Percentiles rank a stretch among this genome's conserved stretches.
These are phyloP conservation scores for Phataginus tricuspis DNA, from an alignment of 2,797 vertebrate genomes.

Conservation along the genomic window DNA sequence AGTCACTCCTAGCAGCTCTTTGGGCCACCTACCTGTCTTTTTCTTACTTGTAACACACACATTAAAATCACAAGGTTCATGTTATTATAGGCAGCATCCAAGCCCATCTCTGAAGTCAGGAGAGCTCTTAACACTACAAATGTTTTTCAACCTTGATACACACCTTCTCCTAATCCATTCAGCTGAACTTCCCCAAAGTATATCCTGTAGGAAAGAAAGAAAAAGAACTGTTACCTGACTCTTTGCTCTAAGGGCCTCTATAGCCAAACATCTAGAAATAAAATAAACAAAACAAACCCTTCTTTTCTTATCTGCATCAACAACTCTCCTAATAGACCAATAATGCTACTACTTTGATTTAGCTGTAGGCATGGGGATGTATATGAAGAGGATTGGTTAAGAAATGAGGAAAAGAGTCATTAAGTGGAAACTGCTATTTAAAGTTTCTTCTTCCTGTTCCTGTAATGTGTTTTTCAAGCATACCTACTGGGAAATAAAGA, in stretches of 20 bases:
- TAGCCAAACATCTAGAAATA: background rate
- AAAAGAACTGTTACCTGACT: conserved; percentile 41
- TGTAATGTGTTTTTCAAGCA: background rate
- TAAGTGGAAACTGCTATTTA: background rate
- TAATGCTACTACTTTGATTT: background rate
- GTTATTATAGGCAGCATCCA: background rate
- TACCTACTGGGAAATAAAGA: background rate
- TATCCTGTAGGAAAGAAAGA: conserved; percentile 88
- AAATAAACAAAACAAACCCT: background rate
- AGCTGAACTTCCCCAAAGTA: conserved; percentile 99
- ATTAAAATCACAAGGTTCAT: background rate
- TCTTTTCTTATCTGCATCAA: background rate
- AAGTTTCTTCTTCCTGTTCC: background rate
- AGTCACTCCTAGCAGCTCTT: background rate
- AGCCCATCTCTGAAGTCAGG: background rate
- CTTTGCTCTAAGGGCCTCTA: background rate
- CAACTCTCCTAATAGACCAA: background rate
- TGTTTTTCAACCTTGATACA: conserved; percentile 39
- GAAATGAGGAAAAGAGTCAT: conserved; percentile 6
- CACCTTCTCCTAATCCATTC: conserved; percentile 97
- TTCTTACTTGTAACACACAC: background rate
- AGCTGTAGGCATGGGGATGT: background rate
- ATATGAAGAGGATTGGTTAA: background rate
- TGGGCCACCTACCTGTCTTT: background rate
- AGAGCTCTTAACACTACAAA: background rate